Evolutionary conservation across 2,113 vertebrate species (phyloP), one percentile per base, ranked within the genome.

Genomic region (Stigmatopora argus): DNA sequence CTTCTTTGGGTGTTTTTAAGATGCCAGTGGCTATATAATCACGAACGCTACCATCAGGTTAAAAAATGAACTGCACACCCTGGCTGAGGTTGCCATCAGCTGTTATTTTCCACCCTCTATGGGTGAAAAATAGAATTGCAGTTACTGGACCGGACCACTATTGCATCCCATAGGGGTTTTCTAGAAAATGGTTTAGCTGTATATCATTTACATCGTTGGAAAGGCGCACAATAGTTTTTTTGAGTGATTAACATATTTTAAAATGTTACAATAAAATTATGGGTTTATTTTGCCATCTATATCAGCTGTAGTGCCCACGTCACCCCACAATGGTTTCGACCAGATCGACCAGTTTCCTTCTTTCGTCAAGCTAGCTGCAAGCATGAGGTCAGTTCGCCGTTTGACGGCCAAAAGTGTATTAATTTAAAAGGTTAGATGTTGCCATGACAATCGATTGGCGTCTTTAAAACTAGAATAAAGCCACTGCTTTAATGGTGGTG

Each of bases 371-470:
- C 74, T 72, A 78, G n/a, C 34, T 3, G 79, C 65, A 85, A 72
- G 68, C 77, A 85, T 85, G 84, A 88, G 84, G 86, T 88, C 45
- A 83, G 73, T 1, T 5, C 49, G 18, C 35, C 10, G 10, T 56
- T 26, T 18, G 2, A 11, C 2, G 26, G 47, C 6, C 62, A 68
- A 56, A 2, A 8, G 11, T 23, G 0, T 7, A 18, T 78, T 21
- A 66, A 21, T 19, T 21, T 3, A 0, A 3, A 7, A 0, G 12
- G 31, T 17, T 35, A 0, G 4, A 1, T 3, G n/a, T 19, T 7
- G 0, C 1, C 4, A 6, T 7, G 7, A 0, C 9, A 1, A 11
- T 9, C 31, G 1, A 0, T 0, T 45, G 19, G 21, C 19, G 13
- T 15, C 10, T 41, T 19, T 57, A 7, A 67, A 14, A 51, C 5